Conservation (phyloP, 2,888 invertebrate species). For the Calameuta pallipes region DNA sequence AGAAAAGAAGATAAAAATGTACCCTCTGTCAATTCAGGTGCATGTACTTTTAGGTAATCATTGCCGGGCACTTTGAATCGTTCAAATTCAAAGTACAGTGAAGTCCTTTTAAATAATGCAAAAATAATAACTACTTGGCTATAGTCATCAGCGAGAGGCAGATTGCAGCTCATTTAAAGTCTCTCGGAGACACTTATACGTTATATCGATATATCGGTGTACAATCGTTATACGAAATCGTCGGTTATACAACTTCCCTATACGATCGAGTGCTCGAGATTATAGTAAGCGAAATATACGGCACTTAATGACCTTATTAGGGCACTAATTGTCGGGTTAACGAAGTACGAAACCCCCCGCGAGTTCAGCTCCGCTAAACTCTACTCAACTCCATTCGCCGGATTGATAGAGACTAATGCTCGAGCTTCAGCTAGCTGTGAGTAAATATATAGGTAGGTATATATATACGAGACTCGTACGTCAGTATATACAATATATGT, state of each 20-base stretch:
- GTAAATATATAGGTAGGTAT: slow-evolving; percentile 6
- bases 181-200: background rate
- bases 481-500: background rate
- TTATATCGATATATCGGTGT: background rate
- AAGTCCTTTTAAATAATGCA: background rate
- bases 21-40: background rate
- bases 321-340: slow-evolving; percentile 51
- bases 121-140: background rate
- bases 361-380: slow-evolving; percentile 22
- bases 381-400: slow-evolving; percentile 36
- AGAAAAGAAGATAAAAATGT: background rate
- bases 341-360: slow-evolving; percentile 40
- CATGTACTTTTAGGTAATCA: background rate
- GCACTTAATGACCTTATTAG: slow-evolving; percentile 51
- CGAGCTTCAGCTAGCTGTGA: slow-evolving; percentile 16
- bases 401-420: slow-evolving; percentile 49
- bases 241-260: background rate
- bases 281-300: slow-evolving; percentile 27
- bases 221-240: background rate
- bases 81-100: background rate
- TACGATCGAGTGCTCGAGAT: background rate
- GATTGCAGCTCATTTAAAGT: background rate
- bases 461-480: background rate
- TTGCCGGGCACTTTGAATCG: slow-evolving; percentile 16
- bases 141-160: background rate